A percentile compares a stretch with the other conserved stretches of the same genome.
Evolutionary conservation across 2,888 invertebrate genomes (phyloP).

Genomic region (Acronicta alni): DNA sequence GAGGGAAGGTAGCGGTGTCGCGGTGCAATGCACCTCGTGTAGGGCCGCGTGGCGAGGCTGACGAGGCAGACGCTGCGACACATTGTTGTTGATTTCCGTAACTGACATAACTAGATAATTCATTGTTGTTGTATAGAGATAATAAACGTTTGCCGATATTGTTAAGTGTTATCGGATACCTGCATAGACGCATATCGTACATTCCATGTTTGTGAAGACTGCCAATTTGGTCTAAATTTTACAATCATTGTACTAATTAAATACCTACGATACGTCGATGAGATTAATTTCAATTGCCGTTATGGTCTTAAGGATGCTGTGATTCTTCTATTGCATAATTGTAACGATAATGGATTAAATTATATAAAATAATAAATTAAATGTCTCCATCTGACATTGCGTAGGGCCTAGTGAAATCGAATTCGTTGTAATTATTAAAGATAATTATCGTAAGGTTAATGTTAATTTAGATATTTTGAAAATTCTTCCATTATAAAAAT

Average conservation of each 20-base stretch:
- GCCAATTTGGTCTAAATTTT: conserved; percentile 90
- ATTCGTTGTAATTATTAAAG: conserved; percentile 85
- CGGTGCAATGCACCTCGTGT: conserved; percentile 15
- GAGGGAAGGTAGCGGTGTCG: conserved; percentile 47
- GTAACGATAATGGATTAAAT: conserved; percentile 80
- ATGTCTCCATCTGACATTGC: conserved; percentile 85
- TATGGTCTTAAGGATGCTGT: conserved; percentile 89
- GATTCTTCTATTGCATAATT: conserved; percentile 89
- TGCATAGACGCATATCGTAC: conserved; percentile 89
- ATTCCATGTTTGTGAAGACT: conserved; percentile 89
- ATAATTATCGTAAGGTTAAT: conserved; percentile 76
- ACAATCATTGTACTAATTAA: conserved; percentile 85
- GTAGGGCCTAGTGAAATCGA: conserved; percentile 88
- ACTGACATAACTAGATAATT: conserved; percentile 79
- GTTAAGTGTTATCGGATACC: conserved; percentile 88
- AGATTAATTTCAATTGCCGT: conserved; percentile 87
- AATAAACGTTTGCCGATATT: conserved; percentile 82
- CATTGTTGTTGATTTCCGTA: conserved; percentile 79
- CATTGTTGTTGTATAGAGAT: conserved; percentile 87
- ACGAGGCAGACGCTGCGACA: conserved; percentile 44
- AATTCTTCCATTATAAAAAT: conserved; percentile 83
- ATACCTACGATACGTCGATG: conserved; percentile 87
- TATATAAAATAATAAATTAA: conserved; percentile 76
- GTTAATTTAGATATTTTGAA: conserved; percentile 83
- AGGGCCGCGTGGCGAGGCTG: neutral